phyloP scores from a whole-genome alignment of 2,797 vertebrate species.

The Serranus cabrilla region DNA sequence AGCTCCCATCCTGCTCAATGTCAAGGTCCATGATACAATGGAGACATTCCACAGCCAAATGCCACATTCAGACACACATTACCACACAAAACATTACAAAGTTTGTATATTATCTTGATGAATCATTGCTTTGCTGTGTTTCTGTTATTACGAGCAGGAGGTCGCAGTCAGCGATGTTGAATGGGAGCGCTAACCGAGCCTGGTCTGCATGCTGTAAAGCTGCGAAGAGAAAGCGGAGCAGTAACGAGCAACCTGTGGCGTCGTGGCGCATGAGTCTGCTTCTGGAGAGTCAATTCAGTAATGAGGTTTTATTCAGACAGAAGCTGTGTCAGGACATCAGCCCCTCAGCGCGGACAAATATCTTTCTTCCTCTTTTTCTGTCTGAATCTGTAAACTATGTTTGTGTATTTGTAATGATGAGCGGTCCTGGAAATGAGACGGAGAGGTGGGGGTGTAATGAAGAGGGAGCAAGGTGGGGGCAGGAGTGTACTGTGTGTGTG shows the following conservation, averaged over 20 bases:
- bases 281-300: constrained; percentile 37
- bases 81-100: neutral
- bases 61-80: neutral
- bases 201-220: constrained; percentile 8
- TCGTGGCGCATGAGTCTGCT: constrained; percentile 21
- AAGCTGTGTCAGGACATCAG: constrained; percentile 32
- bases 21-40: constrained; percentile 4
- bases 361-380: constrained; percentile 8
- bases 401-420: constrained; percentile 57
- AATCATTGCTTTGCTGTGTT: constrained; percentile 18
- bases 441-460: constrained; percentile 52
- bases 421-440: constrained; percentile 72
- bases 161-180: constrained; percentile 12
- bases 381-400: constrained; percentile 44
- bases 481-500: constrained; percentile 12
- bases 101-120: constrained; percentile 20
- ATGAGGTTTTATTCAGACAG: constrained; percentile 58
- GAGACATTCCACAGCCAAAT: constrained; percentile 15
- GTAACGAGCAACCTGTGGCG: constrained; percentile 71
- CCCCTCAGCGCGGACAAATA: constrained; percentile 28
- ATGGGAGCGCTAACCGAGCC: constrained; percentile 6
- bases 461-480: constrained; percentile 40
- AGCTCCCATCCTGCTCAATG: constrained; percentile 37
- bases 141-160: constrained; percentile 25
- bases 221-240: constrained; percentile 30